These are phyloP conservation scores for Tamias sibiricus DNA, from an alignment of 2,113 vertebrate species.

Conservation along the genomic window DNA sequence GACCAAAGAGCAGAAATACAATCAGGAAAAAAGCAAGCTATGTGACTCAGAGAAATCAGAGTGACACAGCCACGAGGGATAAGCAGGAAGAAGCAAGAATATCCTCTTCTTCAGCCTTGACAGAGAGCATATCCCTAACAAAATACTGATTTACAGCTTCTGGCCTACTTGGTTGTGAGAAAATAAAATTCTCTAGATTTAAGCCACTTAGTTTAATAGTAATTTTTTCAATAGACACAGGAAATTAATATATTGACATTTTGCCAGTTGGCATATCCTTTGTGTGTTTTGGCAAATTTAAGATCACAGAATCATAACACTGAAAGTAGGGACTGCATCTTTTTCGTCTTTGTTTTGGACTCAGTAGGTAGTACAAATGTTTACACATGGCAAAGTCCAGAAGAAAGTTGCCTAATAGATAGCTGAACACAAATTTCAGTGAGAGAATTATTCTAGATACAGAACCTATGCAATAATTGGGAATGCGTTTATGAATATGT, in stretches of 20 bases:
- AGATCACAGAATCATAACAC: fast-evolving
- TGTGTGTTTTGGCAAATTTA: neutral
- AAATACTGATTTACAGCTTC: neutral
- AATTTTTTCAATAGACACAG: neutral
- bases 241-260: neutral
- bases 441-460: neutral
- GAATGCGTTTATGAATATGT: neutral
- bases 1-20: neutral
- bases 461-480: neutral
- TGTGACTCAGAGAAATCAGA: neutral
- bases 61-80: neutral
- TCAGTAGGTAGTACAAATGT: neutral
- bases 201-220: neutral
- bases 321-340: neutral
- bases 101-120: fast-evolving
- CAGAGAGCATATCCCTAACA: neutral
- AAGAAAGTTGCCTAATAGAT: neutral
- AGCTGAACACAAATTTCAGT: neutral
- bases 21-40: neutral
- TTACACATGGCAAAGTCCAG: neutral
- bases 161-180: neutral
- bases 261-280: neutral
- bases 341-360: neutral
- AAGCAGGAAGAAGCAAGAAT: neutral
- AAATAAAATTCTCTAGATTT: neutral